Percentiles rank a stretch among this genome's conserved stretches.
Evolutionary conservation across 2,888 invertebrate species (phyloP).

Genomic region (Trachelus troglodyta): DNA sequence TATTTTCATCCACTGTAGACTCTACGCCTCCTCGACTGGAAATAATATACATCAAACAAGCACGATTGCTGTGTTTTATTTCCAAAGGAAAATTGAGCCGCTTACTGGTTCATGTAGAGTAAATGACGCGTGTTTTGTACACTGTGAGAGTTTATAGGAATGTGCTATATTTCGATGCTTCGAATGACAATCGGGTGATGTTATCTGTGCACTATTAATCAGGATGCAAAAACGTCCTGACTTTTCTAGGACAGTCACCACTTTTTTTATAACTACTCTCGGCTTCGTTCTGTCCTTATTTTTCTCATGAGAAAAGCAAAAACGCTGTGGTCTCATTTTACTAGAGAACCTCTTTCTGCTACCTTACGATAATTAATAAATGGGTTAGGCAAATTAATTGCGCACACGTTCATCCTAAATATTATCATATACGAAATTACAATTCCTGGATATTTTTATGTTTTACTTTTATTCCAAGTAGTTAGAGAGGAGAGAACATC

Average conservation of each 20-base stretch:
- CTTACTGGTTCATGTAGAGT: neutral
- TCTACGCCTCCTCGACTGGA: too few species aligned
- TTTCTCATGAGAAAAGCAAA: neutral
- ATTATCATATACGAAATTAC: neutral
- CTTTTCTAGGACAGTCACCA: constrained; percentile 23
- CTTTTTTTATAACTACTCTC: constrained; percentile 26
- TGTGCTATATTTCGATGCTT: neutral
- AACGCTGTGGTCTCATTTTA: neutral
- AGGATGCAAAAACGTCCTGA: constrained; percentile 29
- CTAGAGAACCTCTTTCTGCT: neutral
- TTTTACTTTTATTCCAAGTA: neutral
- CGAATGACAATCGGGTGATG: constrained; percentile 26
- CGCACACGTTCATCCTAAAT: neutral
- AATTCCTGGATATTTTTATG: neutral
- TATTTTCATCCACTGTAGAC: too few species aligned
- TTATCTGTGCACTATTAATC: constrained; percentile 30
- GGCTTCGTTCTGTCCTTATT: constrained; percentile 16
- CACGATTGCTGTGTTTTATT: neutral
- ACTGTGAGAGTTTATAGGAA: neutral
- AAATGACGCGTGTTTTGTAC: neutral
- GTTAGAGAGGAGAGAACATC: neutral
- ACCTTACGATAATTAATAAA: neutral
- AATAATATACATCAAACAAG: neutral
- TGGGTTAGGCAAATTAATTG: neutral
- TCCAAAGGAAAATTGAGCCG: neutral